phyloP scores from a whole-genome alignment of 2,888 invertebrate genomes.

The Falcaria lacertinaria region DNA sequence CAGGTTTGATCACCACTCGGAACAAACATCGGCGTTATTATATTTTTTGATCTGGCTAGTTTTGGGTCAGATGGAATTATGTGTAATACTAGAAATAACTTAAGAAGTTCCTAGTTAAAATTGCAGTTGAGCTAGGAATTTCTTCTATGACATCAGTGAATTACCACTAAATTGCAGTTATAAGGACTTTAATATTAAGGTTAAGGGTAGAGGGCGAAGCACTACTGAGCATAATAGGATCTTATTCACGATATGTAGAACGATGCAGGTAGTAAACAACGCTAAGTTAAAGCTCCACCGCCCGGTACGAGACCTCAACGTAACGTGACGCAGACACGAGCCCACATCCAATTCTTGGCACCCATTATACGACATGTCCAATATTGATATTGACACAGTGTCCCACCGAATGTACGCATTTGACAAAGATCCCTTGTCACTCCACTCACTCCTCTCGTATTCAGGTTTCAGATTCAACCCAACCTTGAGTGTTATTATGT shows the following conservation, averaged over 20 bases:
- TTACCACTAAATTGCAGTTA: too few species aligned
- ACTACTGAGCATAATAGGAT: not conserved
- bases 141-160: too few species aligned
- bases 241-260: not conserved
- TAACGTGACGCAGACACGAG: conserved; percentile 41
- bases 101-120: too few species aligned
- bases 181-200: too few species aligned
- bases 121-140: too few species aligned
- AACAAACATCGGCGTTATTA: too few species aligned
- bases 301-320: conserved; percentile 44
- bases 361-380: conserved; percentile 59
- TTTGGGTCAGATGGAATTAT: too few species aligned
- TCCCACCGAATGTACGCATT: conserved; percentile 53
- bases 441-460: conserved; percentile 48
- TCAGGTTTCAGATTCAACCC: conserved; percentile 43
- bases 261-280: conserved; percentile 21
- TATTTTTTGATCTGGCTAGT: too few species aligned
- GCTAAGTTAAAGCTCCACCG: conserved; percentile 50
- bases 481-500: conserved; percentile 24
- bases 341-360: conserved; percentile 55
- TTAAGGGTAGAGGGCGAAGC: too few species aligned
- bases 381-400: conserved; percentile 76
- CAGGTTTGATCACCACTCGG: too few species aligned
- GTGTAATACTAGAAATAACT: too few species aligned
- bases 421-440: conserved; percentile 69